Base-by-base conservation (phyloP, 1,140 invertebrate genomes). In the Neodiprion fabricii region DNA sequence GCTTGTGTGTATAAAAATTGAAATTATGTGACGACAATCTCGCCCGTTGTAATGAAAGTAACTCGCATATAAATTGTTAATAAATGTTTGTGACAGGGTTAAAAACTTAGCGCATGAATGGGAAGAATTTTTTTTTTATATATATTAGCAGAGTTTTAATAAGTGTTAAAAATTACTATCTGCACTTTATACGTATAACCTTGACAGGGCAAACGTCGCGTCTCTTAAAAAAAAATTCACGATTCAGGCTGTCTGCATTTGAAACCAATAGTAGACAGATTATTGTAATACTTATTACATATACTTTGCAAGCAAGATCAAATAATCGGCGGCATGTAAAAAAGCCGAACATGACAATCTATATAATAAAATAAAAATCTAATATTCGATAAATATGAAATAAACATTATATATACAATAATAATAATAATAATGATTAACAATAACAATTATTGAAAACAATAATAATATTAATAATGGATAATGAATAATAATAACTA, bases 311-410 rank as follows among this genome's bases (percentile, higher is more conserved):
- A 74, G 53, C 23, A 61, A 74, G 3, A 40, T 47, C n/a, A 7
- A 70, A 28, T n/a, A 17, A 72, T 70, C 75, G 77, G 73, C 74
- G 68, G 72, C 68, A 75, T 73, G 74, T 67, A 67, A 78, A 40
- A 40, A 81, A 72, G 81, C 83, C 80, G 77, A 84, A 81, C 76
- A 84, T 82, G 85, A 86, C 85, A 86, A 86, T 86, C 85, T 85
- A 77, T 85, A 83, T 79, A 69, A 79, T 82, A 82, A 78, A 77
- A 76, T 78, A 77, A 78, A 49, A 70, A 61, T 61, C 53, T 61
- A 61, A 61, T 61, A 61, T 61, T 61, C 28, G 28, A 40, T 40
- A 40, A 40, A 40, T 40, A 74, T 72, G 71, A 74, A 71, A 69
- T 77, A 79, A 75, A 72, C 74, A 78, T 69, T 79, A 79, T 65